Evolutionary conservation across 2,797 vertebrate genomes (phyloP).

Genomic region (Premnoplex brunnescens): DNA sequence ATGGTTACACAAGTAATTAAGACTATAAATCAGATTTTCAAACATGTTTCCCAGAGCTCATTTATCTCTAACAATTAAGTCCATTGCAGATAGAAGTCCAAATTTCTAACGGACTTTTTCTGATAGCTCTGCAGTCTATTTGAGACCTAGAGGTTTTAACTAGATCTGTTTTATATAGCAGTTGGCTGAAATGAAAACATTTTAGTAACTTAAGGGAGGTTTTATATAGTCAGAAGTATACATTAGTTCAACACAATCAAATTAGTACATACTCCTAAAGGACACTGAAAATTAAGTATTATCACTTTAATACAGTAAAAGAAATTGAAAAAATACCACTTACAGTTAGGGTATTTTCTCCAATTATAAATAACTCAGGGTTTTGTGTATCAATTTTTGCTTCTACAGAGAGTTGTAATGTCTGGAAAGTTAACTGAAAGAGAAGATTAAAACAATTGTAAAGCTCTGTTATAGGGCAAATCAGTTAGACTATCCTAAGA

Average conservation of each 20-base stretch:
- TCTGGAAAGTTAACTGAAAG: conserved; percentile 85
- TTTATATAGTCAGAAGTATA: background rate
- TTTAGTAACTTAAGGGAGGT: background rate
- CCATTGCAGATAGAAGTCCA: background rate
- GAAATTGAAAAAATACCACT: conserved; percentile 44
- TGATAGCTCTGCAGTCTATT: background rate
- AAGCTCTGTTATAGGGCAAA: background rate
- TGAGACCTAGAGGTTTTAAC: background rate
- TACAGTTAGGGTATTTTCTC: conserved; percentile 81
- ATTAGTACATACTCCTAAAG: background rate
- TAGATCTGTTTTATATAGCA: background rate
- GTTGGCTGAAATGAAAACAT: background rate
- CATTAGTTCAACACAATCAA: background rate
- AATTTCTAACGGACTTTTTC: background rate
- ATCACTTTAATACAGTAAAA: background rate
- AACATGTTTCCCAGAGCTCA: background rate
- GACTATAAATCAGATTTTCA: background rate
- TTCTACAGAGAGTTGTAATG: conserved; percentile 75
- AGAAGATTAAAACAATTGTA: conserved; percentile 18
- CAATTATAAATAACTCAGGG: conserved; percentile 81
- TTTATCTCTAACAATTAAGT: background rate
- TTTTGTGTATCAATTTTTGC: conserved; percentile 80
- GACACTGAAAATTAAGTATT: background rate
- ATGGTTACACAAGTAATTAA: background rate
- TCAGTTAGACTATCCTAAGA: background rate